phyloP scores from a whole-genome alignment of 2,113 vertebrate genomes.

The Chauna torquata region DNA sequence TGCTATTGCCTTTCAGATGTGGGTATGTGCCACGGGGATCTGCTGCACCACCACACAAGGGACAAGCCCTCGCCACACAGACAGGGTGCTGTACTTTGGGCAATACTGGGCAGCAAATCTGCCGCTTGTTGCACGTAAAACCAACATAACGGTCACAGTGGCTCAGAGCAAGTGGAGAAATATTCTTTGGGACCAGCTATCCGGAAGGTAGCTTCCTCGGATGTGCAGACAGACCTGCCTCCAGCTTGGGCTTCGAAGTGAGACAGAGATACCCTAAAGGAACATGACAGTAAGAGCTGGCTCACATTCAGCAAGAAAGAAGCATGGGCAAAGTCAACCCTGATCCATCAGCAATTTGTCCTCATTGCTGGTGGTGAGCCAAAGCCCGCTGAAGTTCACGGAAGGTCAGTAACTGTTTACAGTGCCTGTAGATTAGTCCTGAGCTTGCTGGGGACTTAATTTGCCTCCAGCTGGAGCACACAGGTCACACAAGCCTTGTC shows the following conservation, averaged over 20 bases:
- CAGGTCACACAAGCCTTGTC: background rate
- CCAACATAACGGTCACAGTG: background rate
- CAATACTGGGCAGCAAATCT: background rate
- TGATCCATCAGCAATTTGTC: background rate
- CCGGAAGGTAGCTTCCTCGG: background rate
- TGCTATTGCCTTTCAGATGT: background rate
- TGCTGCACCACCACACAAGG: background rate
- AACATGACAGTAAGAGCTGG: background rate
- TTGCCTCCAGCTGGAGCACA: background rate
- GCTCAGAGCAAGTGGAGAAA: background rate
- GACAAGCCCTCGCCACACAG: rapidly evolving
- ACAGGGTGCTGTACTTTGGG: background rate
- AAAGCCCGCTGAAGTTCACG: background rate
- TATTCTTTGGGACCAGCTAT: background rate
- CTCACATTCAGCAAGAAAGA: background rate
- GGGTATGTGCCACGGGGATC: background rate
- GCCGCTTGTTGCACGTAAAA: background rate
- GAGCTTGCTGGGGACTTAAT: background rate
- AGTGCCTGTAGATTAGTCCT: background rate
- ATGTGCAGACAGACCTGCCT: background rate
- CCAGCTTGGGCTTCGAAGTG: background rate
- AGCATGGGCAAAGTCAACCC: background rate
- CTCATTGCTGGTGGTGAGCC: background rate
- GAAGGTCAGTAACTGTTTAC: background rate
- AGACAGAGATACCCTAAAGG: background rate